A percentile compares a stretch with the other conserved stretches of the same genome.
Evolutionary conservation across 2,797 vertebrate genomes (phyloP).

Genomic region (Phalloptychus januarius): DNA sequence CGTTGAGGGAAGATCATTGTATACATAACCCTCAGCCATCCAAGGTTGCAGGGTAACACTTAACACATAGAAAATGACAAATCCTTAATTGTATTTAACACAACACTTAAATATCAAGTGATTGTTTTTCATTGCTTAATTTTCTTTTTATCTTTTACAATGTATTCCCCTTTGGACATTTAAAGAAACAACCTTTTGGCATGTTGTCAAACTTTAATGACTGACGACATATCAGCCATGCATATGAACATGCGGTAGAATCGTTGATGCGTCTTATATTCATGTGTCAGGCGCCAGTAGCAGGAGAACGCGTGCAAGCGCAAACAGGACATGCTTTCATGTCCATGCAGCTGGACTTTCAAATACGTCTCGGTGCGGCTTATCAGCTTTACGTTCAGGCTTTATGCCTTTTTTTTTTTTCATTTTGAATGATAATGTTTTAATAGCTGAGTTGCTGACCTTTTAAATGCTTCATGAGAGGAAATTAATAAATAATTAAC

Average conservation of each 20-base stretch:
- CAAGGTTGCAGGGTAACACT: no score
- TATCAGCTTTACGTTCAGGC: neutral
- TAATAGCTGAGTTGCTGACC: neutral
- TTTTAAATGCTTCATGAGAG: conserved; percentile 2
- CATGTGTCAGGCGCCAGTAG: neutral
- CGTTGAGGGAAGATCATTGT: no score
- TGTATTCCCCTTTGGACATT: neutral
- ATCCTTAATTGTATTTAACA: neutral
- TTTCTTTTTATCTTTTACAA: neutral
- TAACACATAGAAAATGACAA: neutral
- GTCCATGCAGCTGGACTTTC: neutral
- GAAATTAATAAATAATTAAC: conserved; percentile 1
- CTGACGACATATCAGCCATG: neutral
- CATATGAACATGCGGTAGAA: neutral
- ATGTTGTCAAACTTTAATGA: neutral
- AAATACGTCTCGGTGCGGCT: neutral
- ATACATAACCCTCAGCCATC: no score
- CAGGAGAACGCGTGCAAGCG: neutral
- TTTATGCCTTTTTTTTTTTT: neutral
- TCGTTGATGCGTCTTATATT: neutral
- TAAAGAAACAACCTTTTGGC: neutral
- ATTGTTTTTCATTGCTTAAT: neutral
- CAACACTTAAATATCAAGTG: neutral
- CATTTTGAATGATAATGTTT: neutral
- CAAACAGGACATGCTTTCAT: neutral